Evolutionary conservation across 2,888 invertebrate species (phyloP).

Genomic region (Platycheirus albimanus): DNA sequence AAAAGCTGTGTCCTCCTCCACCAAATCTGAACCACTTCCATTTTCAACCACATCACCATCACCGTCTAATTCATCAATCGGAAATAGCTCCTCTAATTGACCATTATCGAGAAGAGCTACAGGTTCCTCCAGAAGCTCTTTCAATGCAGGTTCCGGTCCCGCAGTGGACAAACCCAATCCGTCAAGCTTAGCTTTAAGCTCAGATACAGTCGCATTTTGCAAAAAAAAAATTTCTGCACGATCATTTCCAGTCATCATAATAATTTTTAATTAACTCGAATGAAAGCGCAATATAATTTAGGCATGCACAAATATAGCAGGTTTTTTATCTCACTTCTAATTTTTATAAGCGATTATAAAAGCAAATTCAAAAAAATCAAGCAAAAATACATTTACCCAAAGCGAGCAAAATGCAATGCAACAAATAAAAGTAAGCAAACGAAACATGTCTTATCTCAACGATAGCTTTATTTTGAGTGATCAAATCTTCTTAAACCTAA

Average conservation of each 20-base stretch:
- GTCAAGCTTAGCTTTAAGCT: neutral
- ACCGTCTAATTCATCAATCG: neutral
- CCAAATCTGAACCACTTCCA: neutral
- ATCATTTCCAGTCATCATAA: neutral
- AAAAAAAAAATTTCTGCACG: neutral
- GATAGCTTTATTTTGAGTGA: too few species aligned
- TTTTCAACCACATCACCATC: neutral
- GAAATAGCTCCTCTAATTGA: neutral
- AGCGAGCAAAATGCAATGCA: too few species aligned
- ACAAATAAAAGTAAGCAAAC: too few species aligned
- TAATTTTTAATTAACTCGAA: neutral
- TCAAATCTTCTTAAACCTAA: too few species aligned
- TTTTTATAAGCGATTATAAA: too few species aligned
- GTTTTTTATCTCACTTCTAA: neutral
- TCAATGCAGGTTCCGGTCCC: neutral
- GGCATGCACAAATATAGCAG: neutral
- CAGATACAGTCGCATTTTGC: neutral
- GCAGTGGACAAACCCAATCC: neutral
- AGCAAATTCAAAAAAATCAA: too few species aligned
- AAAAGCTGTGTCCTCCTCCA: too few species aligned
- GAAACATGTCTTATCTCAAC: too few species aligned
- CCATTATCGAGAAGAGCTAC: slow-evolving; percentile 9
- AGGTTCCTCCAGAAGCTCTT: neutral
- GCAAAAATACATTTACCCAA: too few species aligned
- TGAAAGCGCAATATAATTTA: neutral